These are phyloP conservation scores for Drosophila austrosaltans DNA, from an alignment of 2,888 invertebrate genomes.

Conservation along the genomic window DNA sequence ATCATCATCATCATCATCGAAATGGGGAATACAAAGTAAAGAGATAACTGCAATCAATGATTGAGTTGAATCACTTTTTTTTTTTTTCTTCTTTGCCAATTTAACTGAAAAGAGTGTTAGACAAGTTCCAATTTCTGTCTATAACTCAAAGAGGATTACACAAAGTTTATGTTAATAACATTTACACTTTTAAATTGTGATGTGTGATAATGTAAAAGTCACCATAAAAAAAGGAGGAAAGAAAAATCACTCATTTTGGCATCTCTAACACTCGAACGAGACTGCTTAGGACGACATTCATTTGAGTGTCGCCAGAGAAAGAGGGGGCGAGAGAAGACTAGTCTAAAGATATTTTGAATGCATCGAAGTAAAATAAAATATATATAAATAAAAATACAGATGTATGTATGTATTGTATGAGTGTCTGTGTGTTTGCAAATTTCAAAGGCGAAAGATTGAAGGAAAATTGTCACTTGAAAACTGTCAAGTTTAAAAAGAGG, in stretches of 20 bases:
- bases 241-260: slow-evolving; percentile 2
- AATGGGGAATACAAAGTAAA: slow-evolving; percentile 47
- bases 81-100: too few relatives aligned
- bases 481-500: slow-evolving; percentile 50
- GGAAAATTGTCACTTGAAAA: slow-evolving; percentile 72
- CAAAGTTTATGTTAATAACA: neutral
- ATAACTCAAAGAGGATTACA: neutral
- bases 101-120: neutral
- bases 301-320: slow-evolving; percentile 51
- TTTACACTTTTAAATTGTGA: neutral
- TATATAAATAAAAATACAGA: slow-evolving; percentile 36
- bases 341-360: slow-evolving; percentile 65
- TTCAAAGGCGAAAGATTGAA: slow-evolving; percentile 10
- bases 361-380: slow-evolving; percentile 37
- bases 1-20: slow-evolving; percentile 42
- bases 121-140: neutral
- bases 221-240: neutral
- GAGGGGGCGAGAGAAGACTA: slow-evolving; percentile 42
- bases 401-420: slow-evolving; percentile 4
- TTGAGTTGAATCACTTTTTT: slow-evolving; percentile 10
- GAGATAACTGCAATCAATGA: slow-evolving; percentile 30
- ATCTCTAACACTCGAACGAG: slow-evolving; percentile 28
- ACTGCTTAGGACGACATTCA: slow-evolving; percentile 63
- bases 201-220: neutral
- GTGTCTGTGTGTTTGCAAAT: slow-evolving; percentile 43